These are phyloP conservation scores for Fissipunctia ypsillon DNA, from an alignment of 2,888 invertebrate genomes.

Conservation along the genomic window DNA sequence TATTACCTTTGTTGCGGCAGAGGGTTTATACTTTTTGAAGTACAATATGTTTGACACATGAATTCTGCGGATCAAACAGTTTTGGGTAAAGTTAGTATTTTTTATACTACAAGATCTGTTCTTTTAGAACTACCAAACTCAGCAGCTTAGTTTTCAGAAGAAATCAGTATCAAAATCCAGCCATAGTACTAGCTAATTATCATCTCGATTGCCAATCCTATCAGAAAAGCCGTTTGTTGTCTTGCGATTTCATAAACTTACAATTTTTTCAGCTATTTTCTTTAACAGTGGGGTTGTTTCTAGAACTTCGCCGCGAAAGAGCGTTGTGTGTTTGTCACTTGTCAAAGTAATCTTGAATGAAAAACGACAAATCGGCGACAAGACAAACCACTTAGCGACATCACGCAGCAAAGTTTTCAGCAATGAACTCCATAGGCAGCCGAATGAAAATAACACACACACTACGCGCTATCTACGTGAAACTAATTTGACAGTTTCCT, in stretches of 20 bases:
- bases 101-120: background rate
- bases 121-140: background rate
- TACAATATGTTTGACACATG: background rate
- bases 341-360: background rate
- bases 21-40: background rate
- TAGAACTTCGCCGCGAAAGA: background rate
- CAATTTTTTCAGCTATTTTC: background rate
- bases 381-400: background rate
- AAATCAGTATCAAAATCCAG: background rate
- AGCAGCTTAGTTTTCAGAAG: background rate
- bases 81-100: too few relatives aligned
- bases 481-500: too few relatives aligned
- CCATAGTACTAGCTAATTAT: background rate
- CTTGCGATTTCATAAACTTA: background rate
- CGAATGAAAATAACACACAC: background rate
- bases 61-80: background rate
- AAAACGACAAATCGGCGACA: background rate
- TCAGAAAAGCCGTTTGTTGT: background rate
- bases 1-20: constrained; percentile 14
- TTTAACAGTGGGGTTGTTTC: background rate
- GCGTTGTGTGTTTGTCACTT: background rate
- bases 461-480: too few relatives aligned
- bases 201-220: background rate
- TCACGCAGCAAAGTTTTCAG: background rate
- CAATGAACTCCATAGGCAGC: background rate